Evolutionary conservation across 2,113 vertebrate genomes (phyloP).

Genomic region (Archilochus colubris): DNA sequence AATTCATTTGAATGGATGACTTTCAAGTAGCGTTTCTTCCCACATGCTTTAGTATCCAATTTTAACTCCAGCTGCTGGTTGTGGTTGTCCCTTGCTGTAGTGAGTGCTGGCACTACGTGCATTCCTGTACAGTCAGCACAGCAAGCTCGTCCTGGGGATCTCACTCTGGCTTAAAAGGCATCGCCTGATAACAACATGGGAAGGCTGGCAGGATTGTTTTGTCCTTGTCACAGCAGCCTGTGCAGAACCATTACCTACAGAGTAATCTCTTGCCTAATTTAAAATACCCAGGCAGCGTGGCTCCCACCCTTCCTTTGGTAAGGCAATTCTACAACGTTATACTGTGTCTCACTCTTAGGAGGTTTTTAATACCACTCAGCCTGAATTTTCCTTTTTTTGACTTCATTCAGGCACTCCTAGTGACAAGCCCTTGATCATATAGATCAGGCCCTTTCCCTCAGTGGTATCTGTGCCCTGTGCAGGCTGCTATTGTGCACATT

Average conservation of each 20-base stretch:
- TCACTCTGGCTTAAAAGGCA: neutral
- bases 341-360: neutral
- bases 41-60: neutral
- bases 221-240: rapidly evolving
- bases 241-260: neutral
- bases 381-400: neutral
- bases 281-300: neutral
- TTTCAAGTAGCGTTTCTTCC: conserved; percentile 47
- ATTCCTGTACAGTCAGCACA: neutral
- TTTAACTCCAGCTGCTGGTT: conserved; percentile 55
- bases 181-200: neutral
- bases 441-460: neutral
- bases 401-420: neutral
- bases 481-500: neutral
- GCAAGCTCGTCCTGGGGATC: neutral
- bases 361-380: neutral
- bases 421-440: neutral
- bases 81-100: neutral
- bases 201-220: neutral
- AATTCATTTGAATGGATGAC: conserved; percentile 26
- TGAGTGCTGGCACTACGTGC: neutral
- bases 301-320: neutral
- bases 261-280: neutral
- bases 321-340: neutral
- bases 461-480: neutral